Evolutionary conservation across 30 jellyfish, hydroid and myxozoan species (phyloP), one percentile per base, ranked within the genome.

Genomic region (Mastigias papua): DNA sequence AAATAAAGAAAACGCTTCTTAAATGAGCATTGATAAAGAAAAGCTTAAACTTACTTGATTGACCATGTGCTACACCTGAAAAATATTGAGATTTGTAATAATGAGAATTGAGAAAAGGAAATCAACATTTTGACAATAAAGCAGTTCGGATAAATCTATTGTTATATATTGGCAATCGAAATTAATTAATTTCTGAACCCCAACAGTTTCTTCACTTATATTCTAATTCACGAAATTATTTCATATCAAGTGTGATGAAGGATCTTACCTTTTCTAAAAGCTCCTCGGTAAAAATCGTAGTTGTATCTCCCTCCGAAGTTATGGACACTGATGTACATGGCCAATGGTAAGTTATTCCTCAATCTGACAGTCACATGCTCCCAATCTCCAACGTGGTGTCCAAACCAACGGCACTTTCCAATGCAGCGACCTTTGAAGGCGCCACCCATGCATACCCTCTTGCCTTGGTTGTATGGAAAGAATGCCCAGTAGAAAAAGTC

Each of bases 361-460:
- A 88, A 88, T 25, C 92, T 57, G 21, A 88, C 64, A 23, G 88
- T 72, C 83, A 88, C 92, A 34, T 88, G 97, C 25, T 88, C 97
- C 97, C 97, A 88, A 42, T 88, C 97, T 19, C 97, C 97, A 66
- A 88, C 97, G 57, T 88, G 97, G 35, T 88, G 71, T 15, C 97
- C 97, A 23, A 88, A 37, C 34, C 54, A 11, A 21, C 31, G 29
- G n/a, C 83, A 73, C 50, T 58, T 51, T 1, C 89, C 89, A 29
- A 73, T 1, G 82, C 97, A 88, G 28, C 22, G 10, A 0, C 63
- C 50, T 34, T 58, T 19, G 27, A 35, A 27, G 6, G 57, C 73
- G 0, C 42, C 81, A 23, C 97, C 97, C 20, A 88, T 31, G 81
- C 97, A 88, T 28, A 69, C 97, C 4, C 46, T 34, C 75, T 88